Conservation (phyloP, 2,797 vertebrate species). For the Ataeniobius toweri region DNA sequence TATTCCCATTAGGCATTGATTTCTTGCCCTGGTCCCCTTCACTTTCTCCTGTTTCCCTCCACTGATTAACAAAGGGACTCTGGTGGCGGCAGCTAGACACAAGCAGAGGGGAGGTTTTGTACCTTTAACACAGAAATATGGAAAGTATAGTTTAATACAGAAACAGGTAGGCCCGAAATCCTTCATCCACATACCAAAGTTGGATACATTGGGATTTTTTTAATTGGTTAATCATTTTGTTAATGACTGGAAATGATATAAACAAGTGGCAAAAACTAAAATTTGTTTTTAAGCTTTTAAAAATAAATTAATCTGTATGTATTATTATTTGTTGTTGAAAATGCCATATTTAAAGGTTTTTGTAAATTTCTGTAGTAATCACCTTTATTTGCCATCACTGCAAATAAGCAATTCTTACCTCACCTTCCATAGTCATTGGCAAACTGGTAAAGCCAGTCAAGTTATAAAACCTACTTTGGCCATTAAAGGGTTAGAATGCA, state of each 20-base stretch:
- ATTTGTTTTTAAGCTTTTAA: neutral
- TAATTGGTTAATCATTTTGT: neutral
- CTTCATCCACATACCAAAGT: neutral
- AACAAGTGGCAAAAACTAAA: neutral
- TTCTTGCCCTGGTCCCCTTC: constrained; percentile 20
- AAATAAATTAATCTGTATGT: neutral
- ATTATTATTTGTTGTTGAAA: neutral
- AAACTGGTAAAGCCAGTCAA: neutral
- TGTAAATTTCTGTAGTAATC: neutral
- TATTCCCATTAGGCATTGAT: constrained; percentile 16
- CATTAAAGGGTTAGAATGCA: no score
- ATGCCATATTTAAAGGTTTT: neutral
- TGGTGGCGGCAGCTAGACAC: constrained; percentile 62
- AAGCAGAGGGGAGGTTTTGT: constrained; percentile 39
- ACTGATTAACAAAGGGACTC: constrained; percentile 45
- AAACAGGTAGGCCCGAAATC: neutral
- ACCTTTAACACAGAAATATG: constrained; percentile 40
- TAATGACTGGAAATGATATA: neutral
- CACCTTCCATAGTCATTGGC: neutral
- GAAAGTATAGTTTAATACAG: constrained; percentile 43
- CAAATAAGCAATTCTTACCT: neutral
- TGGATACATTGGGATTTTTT: neutral
- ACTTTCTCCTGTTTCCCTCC: constrained; percentile 39
- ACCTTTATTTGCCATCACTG: neutral
- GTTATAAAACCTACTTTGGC: no score